Evolutionary conservation across 2,888 invertebrate species (phyloP), one percentile per base, ranked within the genome.

Genomic region (Conomelus anceps): DNA sequence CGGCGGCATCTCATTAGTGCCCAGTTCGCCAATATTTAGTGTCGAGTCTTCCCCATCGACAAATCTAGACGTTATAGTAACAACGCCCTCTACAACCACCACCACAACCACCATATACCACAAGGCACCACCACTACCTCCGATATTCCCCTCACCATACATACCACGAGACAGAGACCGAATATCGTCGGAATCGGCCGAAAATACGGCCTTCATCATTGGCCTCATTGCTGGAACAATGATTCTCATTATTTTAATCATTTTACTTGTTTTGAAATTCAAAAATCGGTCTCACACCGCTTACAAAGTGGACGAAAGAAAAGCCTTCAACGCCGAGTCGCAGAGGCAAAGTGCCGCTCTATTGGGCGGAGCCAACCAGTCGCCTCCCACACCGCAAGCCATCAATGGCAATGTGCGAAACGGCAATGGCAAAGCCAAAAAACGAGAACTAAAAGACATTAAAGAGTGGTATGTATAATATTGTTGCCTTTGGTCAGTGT

Each of bases 401-500:
- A 92, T 92, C 90, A 93, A 93, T 88, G 94, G 93, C 91, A 94
- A 93, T 92, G 94, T 93, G 91, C 94, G 91, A 89, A 94, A 93
- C 89, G 91, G 87, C 94, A 94, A 91, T 93, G 93, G 93, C 22
- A 94, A 95, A 92, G 94, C 95, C 90, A 94, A 94, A 91, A 95
- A 96, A 93, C 97, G 97, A 93, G 95, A 96, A 93, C 95, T 96
- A 91, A 97, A 98, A 95, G 98, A 98, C 93, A 97, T 98, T 93
- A 98, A 98, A 94, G 98, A 98, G 95, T 98, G 98, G 98, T 98
- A 98, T 94, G 98, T 98, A 94, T 98, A 96, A 95, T 87, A 87
- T 24, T 88, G 29, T 29, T n/a, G 63, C 63, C 63, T 63, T 63
- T 20, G 3, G n/a, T 3, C n/a, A n/a, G n/a, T n/a, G n/a, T n/a